Evolutionary conservation across 2,888 invertebrate species (phyloP).

Genomic region (Omphaloscelis lunosa): DNA sequence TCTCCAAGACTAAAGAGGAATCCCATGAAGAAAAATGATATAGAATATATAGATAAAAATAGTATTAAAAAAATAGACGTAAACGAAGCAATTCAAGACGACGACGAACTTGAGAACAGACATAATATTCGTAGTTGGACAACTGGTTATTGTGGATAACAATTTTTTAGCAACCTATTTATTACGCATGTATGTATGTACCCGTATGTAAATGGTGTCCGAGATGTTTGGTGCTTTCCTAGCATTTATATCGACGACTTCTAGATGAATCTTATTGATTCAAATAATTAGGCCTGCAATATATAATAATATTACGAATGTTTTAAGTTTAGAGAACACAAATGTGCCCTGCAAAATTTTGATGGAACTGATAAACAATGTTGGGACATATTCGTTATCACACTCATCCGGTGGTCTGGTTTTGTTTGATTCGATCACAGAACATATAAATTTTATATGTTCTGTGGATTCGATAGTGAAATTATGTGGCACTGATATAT

Average conservation of each 20-base stretch:
- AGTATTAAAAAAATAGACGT: neutral
- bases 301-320: neutral
- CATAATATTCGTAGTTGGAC: neutral
- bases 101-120: neutral
- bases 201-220: neutral
- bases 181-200: neutral
- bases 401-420: slow-evolving; percentile 38
- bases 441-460: too few species aligned
- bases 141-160: slow-evolving; percentile 23
- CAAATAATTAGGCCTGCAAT: too few species aligned
- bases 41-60: neutral
- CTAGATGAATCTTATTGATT: neutral
- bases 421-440: slow-evolving; percentile 46
- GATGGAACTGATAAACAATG: slow-evolving; percentile 34
- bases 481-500: slow-evolving; percentile 3
- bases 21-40: neutral
- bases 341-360: slow-evolving; percentile 15
- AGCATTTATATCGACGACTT: neutral
- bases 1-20: neutral
- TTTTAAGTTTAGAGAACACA: neutral
- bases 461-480: slow-evolving; percentile 38
- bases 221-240: neutral
- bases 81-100: slow-evolving; percentile 1
- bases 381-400: slow-evolving; percentile 43
- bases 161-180: slow-evolving; percentile 13